Percentiles rank a stretch among this genome's conserved stretches.
Conservation (phyloP, 2,888 invertebrate species). For the Polyommatus iphigenia region DNA sequence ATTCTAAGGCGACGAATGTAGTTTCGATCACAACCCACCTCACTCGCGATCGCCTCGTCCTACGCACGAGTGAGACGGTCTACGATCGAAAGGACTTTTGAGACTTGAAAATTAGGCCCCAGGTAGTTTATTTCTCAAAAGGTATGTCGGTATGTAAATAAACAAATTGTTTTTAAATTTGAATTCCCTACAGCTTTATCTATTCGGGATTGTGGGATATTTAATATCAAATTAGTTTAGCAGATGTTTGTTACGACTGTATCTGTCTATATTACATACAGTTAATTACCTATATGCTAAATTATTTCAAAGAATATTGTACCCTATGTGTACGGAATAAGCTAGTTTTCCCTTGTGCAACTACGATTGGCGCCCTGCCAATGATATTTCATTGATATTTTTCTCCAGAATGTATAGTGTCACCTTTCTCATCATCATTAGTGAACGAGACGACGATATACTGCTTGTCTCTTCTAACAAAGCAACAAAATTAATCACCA, state of each 20-base stretch:
- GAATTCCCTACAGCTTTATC: background rate
- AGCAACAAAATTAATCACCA: background rate
- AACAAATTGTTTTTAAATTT: background rate
- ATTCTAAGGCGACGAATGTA: too few relatives aligned
- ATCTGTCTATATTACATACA: background rate
- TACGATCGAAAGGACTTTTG: background rate
- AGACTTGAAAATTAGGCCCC: too few relatives aligned
- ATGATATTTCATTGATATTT: conserved; percentile 9
- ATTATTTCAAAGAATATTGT: background rate
- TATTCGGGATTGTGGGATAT: background rate
- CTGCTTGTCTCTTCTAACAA: background rate
- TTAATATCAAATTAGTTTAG: conserved; percentile 4
- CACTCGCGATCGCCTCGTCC: too few relatives aligned
- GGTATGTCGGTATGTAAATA: background rate
- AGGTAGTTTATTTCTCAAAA: background rate
- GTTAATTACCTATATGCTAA: background rate
- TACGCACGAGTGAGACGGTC: too few relatives aligned
- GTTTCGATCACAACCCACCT: too few relatives aligned
- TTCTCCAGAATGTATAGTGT: background rate
- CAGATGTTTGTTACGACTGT: background rate
- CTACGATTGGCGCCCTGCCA: background rate
- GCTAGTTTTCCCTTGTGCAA: background rate
- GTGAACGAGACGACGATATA: background rate
- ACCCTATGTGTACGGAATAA: background rate
- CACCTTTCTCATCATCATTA: background rate